Base-by-base conservation (phyloP, 2,797 vertebrate genomes). In the Carapus acus region DNA sequence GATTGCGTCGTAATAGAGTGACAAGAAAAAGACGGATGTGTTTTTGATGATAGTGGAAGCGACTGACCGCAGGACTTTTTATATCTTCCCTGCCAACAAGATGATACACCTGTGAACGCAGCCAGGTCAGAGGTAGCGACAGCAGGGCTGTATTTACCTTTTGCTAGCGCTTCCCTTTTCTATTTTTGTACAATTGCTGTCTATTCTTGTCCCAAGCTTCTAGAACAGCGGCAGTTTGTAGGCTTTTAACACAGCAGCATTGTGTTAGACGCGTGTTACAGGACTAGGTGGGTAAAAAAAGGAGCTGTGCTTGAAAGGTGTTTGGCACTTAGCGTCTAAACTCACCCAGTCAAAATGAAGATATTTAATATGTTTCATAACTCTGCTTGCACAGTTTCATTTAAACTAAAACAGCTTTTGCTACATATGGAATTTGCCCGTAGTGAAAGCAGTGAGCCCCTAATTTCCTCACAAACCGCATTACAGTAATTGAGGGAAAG, bases 391-490 rank as follows among this genome's bases (percentile, higher is more conserved):
- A n/a, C n/a, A n/a, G n/a, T n/a, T n/a, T n/a, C n/a, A n/a, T n/a
- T n/a, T n/a, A n/a, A n/a, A n/a, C n/a, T n/a, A n/a, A n/a, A n/a
- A n/a, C n/a, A 43, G 40, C 24, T 14, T 47, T 48, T 33, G 39
- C 27, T 37, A 34, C 24, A 27, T 8, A 18, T 29, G 41, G 43
- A 60, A 59, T 53, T 37, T 33, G 20, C 27, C 17, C 52, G 29
- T 67, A 58, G 57, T 59, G 44, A 49, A 69, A 70, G 71, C 56
- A 71, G 73, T 58, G 69, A 73, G 65, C 74, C 31, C 4, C 29
- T 69, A 72, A 83, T 87, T 81, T 79, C 37, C 67, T 67, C 62
- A 77, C 71, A 68, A 75, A 62, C 64, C 54, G 42, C 58, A 71
- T 58, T 77, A 71, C 58, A 71, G 58, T 77, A 71, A 82, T 76